Evolutionary conservation across 1,140 invertebrate genomes (phyloP).

Genomic region (Tetragnatha versicolor): DNA sequence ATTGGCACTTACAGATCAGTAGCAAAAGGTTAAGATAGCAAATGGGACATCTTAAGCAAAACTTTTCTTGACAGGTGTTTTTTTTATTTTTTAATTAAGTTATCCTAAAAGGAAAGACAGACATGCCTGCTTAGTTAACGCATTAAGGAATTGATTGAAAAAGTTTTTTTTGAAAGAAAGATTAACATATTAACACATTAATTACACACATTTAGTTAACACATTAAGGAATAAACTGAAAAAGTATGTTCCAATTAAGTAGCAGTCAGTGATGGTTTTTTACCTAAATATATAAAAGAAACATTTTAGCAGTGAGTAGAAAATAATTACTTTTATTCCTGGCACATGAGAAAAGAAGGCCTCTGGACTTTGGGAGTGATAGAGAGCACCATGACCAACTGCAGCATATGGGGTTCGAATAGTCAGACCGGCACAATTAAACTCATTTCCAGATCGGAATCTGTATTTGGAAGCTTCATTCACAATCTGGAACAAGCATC

Average conservation of each 20-base stretch:
- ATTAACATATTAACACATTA: neutral
- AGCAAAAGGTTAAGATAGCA: no score
- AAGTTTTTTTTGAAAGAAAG: neutral
- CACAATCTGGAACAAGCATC: conserved; percentile 69
- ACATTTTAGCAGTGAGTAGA: neutral
- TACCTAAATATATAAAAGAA: neutral
- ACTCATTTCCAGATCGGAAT: conserved; percentile 90
- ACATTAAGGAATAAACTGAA: no score
- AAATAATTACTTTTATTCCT: conserved; percentile 81
- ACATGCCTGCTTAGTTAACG: no score
- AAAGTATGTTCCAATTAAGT: neutral
- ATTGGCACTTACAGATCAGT: no score
- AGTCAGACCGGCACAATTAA: conserved; percentile 90
- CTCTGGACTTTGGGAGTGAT: conserved; percentile 98
- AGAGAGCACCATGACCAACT: conserved; percentile 90
- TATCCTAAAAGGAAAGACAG: no score
- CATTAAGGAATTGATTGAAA: no score
- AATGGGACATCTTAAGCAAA: no score
- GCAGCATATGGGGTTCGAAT: conserved; percentile 83
- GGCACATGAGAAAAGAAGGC: conserved; percentile 96
- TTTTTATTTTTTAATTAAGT: no score
- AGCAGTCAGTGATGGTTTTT: neutral
- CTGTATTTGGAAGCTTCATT: conserved; percentile 91
- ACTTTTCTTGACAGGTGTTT: no score
- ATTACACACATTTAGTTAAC: neutral